A percentile compares a stretch with the other conserved stretches of the same genome.
These are phyloP conservation scores for Lycaena phlaeas DNA, from an alignment of 2,888 invertebrate species.

Conservation along the genomic window DNA sequence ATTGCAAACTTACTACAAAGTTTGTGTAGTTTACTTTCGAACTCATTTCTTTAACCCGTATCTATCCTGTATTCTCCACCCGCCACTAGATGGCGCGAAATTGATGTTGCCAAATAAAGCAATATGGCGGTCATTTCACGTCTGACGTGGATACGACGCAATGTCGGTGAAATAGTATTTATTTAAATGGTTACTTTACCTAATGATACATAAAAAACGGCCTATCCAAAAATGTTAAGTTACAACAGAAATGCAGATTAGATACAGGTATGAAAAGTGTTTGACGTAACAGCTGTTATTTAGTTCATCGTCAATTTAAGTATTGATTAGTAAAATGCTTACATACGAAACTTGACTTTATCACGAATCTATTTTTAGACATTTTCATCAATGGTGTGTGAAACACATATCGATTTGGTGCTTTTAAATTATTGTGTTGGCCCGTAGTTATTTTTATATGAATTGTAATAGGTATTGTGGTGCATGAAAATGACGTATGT, in stretches of 20 bases:
- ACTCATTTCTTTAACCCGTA: neutral
- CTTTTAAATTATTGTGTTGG: neutral
- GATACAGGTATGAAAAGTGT: constrained; percentile 28
- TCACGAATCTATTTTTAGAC: constrained; percentile 6
- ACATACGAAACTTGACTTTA: constrained; percentile 8
- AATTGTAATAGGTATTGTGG: constrained; percentile 21
- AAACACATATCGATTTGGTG: neutral
- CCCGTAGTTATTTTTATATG: constrained; percentile 5
- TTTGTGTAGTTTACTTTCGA: neutral
- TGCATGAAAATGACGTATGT: constrained; percentile 49
- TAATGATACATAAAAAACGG: constrained; percentile 11
- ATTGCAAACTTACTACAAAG: neutral
- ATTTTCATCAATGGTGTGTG: neutral
- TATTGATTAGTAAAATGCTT: constrained; percentile 39
- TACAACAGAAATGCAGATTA: constrained; percentile 25
- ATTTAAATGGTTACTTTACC: constrained; percentile 18
- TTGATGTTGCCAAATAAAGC: constrained; percentile 26
- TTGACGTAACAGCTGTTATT: constrained; percentile 18
- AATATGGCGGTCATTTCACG: constrained; percentile 31
- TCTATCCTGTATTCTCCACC: constrained; percentile 21
- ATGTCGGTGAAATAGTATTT: constrained; percentile 29
- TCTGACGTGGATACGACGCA: constrained; percentile 30
- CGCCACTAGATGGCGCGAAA: constrained; percentile 41
- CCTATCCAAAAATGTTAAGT: constrained; percentile 12
- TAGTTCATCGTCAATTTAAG: constrained; percentile 18